Base-by-base conservation (phyloP, 1,140 invertebrate species). In the Trialeurodes vaporariorum region DNA sequence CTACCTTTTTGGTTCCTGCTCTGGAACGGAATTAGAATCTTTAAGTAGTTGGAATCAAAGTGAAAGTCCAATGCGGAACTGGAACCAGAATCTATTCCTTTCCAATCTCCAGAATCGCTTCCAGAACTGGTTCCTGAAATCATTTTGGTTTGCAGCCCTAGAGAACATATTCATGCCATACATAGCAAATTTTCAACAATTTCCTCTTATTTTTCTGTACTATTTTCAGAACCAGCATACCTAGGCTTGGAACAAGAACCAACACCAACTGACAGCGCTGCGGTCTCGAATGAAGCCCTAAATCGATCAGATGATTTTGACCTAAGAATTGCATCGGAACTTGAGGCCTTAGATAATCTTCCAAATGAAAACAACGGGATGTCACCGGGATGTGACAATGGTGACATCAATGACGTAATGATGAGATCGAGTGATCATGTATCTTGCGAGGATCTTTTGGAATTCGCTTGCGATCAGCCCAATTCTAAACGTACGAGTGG, bases 361-460 rank as follows among this genome's bases (percentile, higher is more conserved):
- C 72, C 77, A 0, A 73, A 77, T 1, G 79, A 79, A 1, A 75
- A 77, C 22, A 76, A 70, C 21, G 34, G 34, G 17, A 5, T 49
- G 5, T 49, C 34, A 9, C 34, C 34, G 34, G n/a, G n/a, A n/a
- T n/a, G n/a, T n/a, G 34, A 49, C 34, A 49, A 17, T 17, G 17
- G 17, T 49, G 34, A 49, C 34, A 9, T 49, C 5, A 49, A 49
- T 49, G 34, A 49, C 34, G 17, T 40, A 9, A 40, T 25, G 40
- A 26, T 26, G 27, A 24, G 22, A 9, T 59, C 49, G 23, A 67
- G 79, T 21, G 90, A 93, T 76, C 91, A 92, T 72, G 93, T 95
- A 0, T 94, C 92, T 64, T 95, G 93, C 73, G 92, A 96, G 79
- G 93, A 96, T 82, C 78, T 96, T 59, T 78, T 95, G 26, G 92